Base-by-base conservation (phyloP, 1,140 invertebrate genomes). In the Drosophila gunungcola region DNA sequence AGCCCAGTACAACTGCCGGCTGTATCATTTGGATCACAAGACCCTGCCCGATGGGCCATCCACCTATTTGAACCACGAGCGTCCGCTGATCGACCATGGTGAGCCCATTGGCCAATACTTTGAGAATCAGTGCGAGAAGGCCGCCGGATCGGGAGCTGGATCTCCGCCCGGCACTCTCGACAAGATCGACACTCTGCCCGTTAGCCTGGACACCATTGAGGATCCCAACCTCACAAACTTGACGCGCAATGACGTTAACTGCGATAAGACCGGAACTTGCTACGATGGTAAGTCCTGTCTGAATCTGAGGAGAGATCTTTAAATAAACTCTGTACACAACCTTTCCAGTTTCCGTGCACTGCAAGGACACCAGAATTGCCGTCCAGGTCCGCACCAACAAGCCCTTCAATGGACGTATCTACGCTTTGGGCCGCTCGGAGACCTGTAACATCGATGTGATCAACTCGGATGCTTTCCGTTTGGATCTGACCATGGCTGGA, bases 371-470 rank as follows among this genome's bases (percentile, higher is more conserved):
- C 9, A 94, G 97, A 80, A 98, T 98, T 77, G 97, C 97, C 1
- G 97, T 98, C 1, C 97, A 97, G 93, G 97, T 98, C 3, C 94
- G 96, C 65, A 98, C 97, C 4, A 98, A 98, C 93, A 97, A 97
- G 79, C 97, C 97, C 7, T 98, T 98, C 94, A 98, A 98, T 83
- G 98, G 98, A 3, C 95, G 98, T 61, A 97, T 98, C 91, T 98
- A 98, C 89, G 97, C 97, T 27, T 93, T 98, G 72, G 98, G 97
- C 16, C 94, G 97, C 58, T 98, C 97, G 0, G 97, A 98, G 93
- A 98, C 97, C 16, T 98, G 98, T 93, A 98, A 98, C 93, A 97
- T 97, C 64, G 97, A 98, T 92, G 97, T 98, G 1, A 95, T 96
- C 80, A 98, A 98, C 92, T 97, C 97, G 81, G 97, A 98, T 93